Evolutionary conservation across 2,797 vertebrate species (phyloP).

Genomic region (Etheostoma perlongum): DNA sequence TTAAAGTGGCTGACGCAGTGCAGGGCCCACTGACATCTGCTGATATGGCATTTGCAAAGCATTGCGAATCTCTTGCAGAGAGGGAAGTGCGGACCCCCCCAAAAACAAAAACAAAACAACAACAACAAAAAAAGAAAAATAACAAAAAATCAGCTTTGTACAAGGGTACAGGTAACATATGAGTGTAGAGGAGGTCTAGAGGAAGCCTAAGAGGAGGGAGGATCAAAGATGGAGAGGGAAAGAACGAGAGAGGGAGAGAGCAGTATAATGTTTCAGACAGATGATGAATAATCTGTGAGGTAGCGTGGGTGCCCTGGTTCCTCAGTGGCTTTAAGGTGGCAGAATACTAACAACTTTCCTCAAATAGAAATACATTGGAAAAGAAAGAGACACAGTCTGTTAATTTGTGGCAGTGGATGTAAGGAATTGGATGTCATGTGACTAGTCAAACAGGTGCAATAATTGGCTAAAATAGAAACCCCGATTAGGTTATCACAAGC

Average conservation of each 20-base stretch:
- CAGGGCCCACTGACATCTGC: slow-evolving; percentile 70
- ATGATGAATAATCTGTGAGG: slow-evolving; percentile 45
- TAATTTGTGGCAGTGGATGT: not conserved
- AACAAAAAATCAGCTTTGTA: slow-evolving; percentile 1
- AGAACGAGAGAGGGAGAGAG: slow-evolving; percentile 4
- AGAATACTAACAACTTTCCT: slow-evolving; percentile 23
- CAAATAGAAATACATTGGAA: slow-evolving; percentile 36
- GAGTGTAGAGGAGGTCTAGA: slow-evolving; percentile 9
- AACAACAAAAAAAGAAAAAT: too few relatives aligned
- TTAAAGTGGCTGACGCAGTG: slow-evolving; percentile 81
- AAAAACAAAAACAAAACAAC: too few relatives aligned
- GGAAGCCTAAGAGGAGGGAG: not conserved
- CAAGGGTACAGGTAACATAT: not conserved
- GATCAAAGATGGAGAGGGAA: not conserved
- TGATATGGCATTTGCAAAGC: slow-evolving; percentile 64
- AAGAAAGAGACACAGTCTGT: slow-evolving; percentile 14
- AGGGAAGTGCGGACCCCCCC: not conserved
- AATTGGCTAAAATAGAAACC: not conserved
- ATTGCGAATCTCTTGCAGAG: slow-evolving; percentile 48
- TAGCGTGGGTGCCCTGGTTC: slow-evolving; percentile 31
- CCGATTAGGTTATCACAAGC: not conserved
- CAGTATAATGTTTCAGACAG: slow-evolving; percentile 28
- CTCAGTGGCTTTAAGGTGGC: slow-evolving; percentile 22
- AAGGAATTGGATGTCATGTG: not conserved
- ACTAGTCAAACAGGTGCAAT: not conserved